These are phyloP conservation scores for Coreoperca whiteheadi DNA, from an alignment of 2,113 vertebrate species.

Conservation along the genomic window DNA sequence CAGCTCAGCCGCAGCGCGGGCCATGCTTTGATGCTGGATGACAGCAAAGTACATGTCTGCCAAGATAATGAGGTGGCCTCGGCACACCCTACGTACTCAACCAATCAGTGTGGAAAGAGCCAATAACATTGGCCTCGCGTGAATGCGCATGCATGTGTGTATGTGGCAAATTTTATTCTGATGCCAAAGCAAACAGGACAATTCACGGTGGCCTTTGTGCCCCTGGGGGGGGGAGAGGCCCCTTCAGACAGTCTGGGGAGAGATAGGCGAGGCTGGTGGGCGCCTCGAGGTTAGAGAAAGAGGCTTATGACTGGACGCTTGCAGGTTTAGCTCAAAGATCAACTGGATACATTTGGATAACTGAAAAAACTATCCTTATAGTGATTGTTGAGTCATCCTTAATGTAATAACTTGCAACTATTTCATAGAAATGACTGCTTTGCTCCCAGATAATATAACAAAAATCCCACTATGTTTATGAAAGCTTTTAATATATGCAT, in stretches of 20 bases:
- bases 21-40: conserved; percentile 42
- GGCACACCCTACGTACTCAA: conserved; percentile 21
- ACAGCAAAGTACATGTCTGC: conserved; percentile 59
- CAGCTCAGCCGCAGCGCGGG: conserved; percentile 34
- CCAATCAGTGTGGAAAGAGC: conserved; percentile 54
- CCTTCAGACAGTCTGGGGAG: conserved; percentile 8
- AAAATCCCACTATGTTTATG: not conserved
- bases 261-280: not conserved
- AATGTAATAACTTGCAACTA: conserved; percentile 1
- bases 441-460: conserved; percentile 18
- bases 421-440: not conserved
- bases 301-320: conserved; percentile 10
- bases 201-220: conserved; percentile 9
- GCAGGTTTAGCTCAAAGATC: conserved; percentile 10
- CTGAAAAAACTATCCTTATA: not conserved
- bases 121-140: not conserved
- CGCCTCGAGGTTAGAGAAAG: not conserved
- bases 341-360: not conserved
- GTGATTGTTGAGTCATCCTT: not conserved
- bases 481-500: not conserved
- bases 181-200: conserved; percentile 32
- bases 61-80: conserved; percentile 57
- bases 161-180: conserved; percentile 1
- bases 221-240: not conserved
- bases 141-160: not conserved